Evolutionary conservation across 1,140 invertebrate species (phyloP), one percentile per base, ranked within the genome.

Genomic region (Cyclina sinensis): DNA sequence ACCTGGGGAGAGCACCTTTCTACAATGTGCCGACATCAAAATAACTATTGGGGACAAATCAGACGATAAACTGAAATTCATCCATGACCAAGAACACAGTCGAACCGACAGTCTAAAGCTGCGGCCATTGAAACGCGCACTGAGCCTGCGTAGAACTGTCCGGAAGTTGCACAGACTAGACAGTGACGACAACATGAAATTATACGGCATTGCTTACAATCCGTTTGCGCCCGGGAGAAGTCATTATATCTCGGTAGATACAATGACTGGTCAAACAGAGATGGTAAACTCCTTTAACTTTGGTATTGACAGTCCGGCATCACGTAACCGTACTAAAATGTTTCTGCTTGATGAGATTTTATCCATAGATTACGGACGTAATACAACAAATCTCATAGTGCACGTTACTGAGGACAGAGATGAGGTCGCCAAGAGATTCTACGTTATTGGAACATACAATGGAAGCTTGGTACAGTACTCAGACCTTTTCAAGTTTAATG

Each of bases 1-100:
- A 82, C 88, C 90, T 16, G 91, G 91, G 7, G 91, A 92, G 83
- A 76, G 59, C 0, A 86, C 68, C 14, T 92, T 91, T 80, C 89
- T 90, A 43, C 91, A 92, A 59, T 92, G 91, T 73, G 43, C 91
- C 9, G 91, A 92, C 48, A 76, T 92, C 14, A 46, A 46, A 2
- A 85, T 92, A 5, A 24, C 43, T 24, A 27, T 21, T 39, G 39
- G 35, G 12, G 18, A 74, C 21, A 76, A 82, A 21, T 39, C 48
- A 9, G 5, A 24, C 21, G 5, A 73, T 48, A 51, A 73, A 18
- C 35, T 81, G 30, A 80, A 32, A 62, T 89, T 84, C 32, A 21
- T 16, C 11, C 76, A 37, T 7, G 2, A 24, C 32, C 43, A 32
- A 51, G 74, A 54, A 51, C 11, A 65, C 4, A 80, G 70, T 14